Conservation (phyloP, 2,113 vertebrate genomes). For the Vombatus ursinus region DNA sequence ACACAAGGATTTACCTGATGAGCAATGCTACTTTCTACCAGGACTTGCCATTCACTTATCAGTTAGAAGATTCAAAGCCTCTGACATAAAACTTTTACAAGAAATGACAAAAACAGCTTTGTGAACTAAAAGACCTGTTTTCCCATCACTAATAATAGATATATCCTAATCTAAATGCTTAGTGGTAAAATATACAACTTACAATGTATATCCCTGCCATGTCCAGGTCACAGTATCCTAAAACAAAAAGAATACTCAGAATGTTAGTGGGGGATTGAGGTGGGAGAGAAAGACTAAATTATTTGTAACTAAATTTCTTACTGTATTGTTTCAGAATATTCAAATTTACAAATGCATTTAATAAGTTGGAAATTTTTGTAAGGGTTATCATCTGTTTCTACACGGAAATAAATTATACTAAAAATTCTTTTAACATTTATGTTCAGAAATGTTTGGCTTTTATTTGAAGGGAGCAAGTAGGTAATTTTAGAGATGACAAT, state of each 20-base stretch:
- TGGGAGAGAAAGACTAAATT: not conserved
- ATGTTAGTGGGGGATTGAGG: slow-evolving; percentile 13
- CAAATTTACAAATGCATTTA: not conserved
- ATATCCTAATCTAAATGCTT: slow-evolving; percentile 1
- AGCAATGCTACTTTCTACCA: not conserved
- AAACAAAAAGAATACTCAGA: slow-evolving; percentile 49
- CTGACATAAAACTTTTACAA: slow-evolving; percentile 24
- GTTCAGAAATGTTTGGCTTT: not conserved
- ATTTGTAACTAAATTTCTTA: not conserved
- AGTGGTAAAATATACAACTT: slow-evolving; percentile 80
- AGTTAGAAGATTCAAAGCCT: not conserved
- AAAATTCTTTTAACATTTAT: not conserved
- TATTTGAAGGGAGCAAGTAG: not conserved
- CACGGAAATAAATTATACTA: not conserved
- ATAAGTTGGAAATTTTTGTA: not conserved
- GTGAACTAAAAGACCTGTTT: not conserved
- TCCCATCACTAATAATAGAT: not conserved
- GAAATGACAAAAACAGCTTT: not conserved
- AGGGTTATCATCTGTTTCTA: not conserved
- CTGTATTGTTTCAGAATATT: not conserved
- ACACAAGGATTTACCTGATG: accelerated
- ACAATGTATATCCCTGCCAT: slow-evolving; percentile 96
- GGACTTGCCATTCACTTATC: not conserved
- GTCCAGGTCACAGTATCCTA: slow-evolving; percentile 99
- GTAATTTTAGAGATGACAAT: not conserved